These are phyloP conservation scores for Dissostichus mawsoni DNA, from an alignment of 2,113 vertebrate species.

Conservation along the genomic window DNA sequence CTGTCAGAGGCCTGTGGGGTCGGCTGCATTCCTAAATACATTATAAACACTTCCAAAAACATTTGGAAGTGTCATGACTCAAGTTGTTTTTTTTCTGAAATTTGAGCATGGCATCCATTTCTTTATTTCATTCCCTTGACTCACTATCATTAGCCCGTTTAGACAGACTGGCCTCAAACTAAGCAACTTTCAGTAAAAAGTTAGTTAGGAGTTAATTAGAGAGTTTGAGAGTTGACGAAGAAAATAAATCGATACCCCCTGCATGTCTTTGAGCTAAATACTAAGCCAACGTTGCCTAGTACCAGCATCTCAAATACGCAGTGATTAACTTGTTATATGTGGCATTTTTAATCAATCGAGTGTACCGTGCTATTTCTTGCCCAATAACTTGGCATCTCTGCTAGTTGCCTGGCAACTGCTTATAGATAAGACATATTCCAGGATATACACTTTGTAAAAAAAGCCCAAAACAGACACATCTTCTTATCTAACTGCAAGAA, in stretches of 20 bases:
- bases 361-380: neutral
- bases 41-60: neutral
- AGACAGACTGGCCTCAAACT: neutral
- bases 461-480: neutral
- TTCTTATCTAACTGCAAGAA: neutral
- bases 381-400: neutral
- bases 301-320: neutral
- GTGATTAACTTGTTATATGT: neutral
- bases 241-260: too few relatives aligned
- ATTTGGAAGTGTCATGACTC: neutral
- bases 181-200: neutral
- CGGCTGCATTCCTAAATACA: constrained; percentile 27
- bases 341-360: neutral
- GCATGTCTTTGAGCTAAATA: too few relatives aligned
- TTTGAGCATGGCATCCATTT: neutral
- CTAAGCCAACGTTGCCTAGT: neutral
- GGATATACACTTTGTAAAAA: neutral
- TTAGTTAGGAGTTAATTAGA: neutral
- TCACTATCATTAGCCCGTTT: neutral
- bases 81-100: neutral
- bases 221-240: too few relatives aligned
- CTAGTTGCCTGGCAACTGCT: constrained; percentile 7
- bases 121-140: neutral
- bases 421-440: neutral
- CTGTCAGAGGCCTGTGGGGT: neutral